Evolutionary conservation across 2,113 vertebrate genomes (phyloP).

Genomic region (Mola mola): DNA sequence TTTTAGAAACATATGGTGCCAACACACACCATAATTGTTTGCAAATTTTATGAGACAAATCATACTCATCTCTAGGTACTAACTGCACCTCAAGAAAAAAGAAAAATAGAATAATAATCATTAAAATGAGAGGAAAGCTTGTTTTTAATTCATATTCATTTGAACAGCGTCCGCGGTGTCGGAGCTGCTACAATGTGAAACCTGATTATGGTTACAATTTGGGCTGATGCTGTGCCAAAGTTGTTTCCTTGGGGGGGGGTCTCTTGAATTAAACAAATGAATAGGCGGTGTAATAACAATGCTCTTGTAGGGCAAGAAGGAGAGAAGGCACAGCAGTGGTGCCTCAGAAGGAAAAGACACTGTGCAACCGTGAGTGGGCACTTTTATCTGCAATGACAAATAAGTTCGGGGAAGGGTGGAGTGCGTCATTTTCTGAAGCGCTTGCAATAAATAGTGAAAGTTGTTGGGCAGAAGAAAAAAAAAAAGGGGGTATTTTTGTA

Average conservation of each 20-base stretch:
- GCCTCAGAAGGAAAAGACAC: conserved; percentile 66
- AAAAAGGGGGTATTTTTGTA: conserved; percentile 31
- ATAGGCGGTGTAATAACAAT: conserved; percentile 23
- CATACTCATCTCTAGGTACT: conserved; percentile 69
- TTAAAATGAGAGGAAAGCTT: conserved; percentile 72
- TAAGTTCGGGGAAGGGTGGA: conserved; percentile 50
- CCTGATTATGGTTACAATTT: conserved; percentile 42
- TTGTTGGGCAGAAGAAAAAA: conserved; percentile 41
- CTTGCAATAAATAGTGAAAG: conserved; percentile 78
- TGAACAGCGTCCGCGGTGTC: conserved; percentile 50
- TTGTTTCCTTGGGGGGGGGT: conserved; percentile 3
- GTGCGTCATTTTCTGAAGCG: conserved; percentile 59
- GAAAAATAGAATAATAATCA: conserved; percentile 57
- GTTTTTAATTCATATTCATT: conserved; percentile 59
- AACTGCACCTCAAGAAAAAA: conserved; percentile 66
- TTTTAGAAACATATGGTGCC: conserved; percentile 58
- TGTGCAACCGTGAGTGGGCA: conserved; percentile 55
- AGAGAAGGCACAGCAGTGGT: conserved; percentile 69
- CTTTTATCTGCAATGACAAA: conserved; percentile 71
- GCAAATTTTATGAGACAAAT: conserved; percentile 67
- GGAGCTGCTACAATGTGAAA: conserved; percentile 37
- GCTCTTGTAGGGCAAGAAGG: conserved; percentile 42
- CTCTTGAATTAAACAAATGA: conserved; percentile 39
- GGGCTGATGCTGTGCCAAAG: conserved; percentile 34
- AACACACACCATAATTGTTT: conserved; percentile 61